phyloP scores from a whole-genome alignment of 2,797 vertebrate genomes.

The Hippopotamyrus pictus region DNA sequence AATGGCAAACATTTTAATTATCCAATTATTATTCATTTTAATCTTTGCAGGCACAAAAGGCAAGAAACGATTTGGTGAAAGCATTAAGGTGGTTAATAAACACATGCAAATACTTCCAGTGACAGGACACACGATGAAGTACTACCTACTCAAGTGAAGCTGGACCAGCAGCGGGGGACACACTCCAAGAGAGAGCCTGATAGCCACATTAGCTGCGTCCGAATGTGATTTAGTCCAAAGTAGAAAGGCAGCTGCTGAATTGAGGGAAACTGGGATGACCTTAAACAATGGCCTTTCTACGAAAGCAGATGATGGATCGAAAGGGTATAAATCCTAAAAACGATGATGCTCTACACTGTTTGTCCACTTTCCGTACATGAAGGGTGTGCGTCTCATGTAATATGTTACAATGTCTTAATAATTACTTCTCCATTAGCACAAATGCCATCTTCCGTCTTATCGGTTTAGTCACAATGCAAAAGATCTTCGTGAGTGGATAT shows the following conservation, averaged over 20 bases:
- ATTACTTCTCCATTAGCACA: background rate
- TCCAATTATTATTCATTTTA: constrained; percentile 12
- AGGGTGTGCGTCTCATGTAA: background rate
- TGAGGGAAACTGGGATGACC: background rate
- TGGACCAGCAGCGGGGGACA: background rate
- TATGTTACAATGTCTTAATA: background rate
- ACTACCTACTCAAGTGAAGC: background rate
- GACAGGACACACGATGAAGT: background rate
- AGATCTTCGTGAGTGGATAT: background rate
- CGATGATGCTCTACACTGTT: background rate
- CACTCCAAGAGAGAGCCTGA: background rate
- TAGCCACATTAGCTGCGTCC: background rate
- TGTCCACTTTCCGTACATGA: background rate
- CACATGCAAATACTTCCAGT: background rate
- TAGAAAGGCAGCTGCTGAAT: background rate
- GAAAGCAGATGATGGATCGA: background rate
- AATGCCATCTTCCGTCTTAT: background rate
- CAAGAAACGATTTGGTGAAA: background rate
- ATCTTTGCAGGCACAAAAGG: background rate
- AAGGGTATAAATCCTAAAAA: background rate
- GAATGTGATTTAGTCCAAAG: background rate
- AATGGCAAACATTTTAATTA: constrained; percentile 2
- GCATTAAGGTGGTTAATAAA: background rate
- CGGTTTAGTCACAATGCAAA: background rate
- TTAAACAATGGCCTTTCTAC: background rate